Evolutionary conservation across 2,888 invertebrate genomes (phyloP), one percentile per base, ranked within the genome.

Genomic region (Aleiodes alternator): DNA sequence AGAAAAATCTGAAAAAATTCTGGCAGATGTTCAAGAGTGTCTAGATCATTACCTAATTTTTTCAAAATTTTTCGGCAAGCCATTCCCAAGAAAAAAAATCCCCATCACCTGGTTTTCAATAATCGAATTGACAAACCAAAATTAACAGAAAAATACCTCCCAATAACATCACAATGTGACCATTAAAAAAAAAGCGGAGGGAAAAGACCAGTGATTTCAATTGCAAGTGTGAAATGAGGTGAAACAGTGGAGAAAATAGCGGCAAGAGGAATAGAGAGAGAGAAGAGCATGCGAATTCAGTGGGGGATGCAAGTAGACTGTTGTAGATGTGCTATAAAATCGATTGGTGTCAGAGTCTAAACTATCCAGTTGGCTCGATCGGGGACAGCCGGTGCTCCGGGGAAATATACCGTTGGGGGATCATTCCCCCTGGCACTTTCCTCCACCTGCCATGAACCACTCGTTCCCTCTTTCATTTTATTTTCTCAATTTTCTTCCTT

Each of bases 371-470:
- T 69, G 73, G 75, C 55, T 66, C 75, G 76, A 75, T 69, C 68
- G 50, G 66, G 72, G 71, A 51, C 53, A 53, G 55, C 59, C 72
- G 70, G 75, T 71, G 78, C 78, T 78, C 76, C 34, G 68, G 79
- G 80, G 78, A 79, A 79, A 79, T 59, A 59, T 78, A 78, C 69
- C 71, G 61, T 59, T 23, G 48, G 73, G 48, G 73, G 78, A 79
- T 79, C 74, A 79, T 79, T 79, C 73, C 78, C 73, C 75, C 53
- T 69, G 69, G 73, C 59, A 53, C 74, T 74, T 78, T 69, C 68
- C 72, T 31, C 56, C 53, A 72, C 61, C 76, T 31, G 68, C 66
- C 69, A 50, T n/a, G 56, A 56, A 29, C 57, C 69, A 72, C 14
- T 14, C 34, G 8, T 31, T 34, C 31, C 31, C 31, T 12, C 57